Evolutionary conservation across 1,140 invertebrate genomes (phyloP).

Genomic region (Calephelis nemesis): DNA sequence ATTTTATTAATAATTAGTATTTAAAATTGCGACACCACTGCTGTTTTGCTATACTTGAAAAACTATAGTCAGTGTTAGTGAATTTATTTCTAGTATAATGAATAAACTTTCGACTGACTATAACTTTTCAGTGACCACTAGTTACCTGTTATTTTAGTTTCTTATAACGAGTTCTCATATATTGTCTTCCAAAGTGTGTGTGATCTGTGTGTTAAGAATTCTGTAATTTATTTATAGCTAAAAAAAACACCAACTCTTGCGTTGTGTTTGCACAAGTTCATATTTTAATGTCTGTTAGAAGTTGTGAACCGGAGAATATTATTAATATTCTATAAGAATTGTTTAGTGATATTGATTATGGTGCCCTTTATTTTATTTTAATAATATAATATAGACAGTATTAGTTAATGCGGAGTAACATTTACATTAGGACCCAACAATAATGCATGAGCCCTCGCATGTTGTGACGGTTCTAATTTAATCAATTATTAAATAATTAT

Average conservation of each 20-base stretch:
- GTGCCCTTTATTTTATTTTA: slow-evolving; percentile 14
- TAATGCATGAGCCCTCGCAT: slow-evolving; percentile 63
- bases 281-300: slow-evolving; percentile 15
- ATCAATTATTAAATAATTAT: slow-evolving; percentile 23
- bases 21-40: slow-evolving; percentile 33
- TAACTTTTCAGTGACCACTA: slow-evolving; percentile 47
- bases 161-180: slow-evolving; percentile 44
- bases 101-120: slow-evolving; percentile 30
- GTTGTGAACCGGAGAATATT: slow-evolving; percentile 8
- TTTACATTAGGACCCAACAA: slow-evolving; percentile 47
- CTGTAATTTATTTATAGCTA: slow-evolving; percentile 28
- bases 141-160: slow-evolving; percentile 34
- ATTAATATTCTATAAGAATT: slow-evolving; percentile 11
- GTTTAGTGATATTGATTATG: slow-evolving; percentile 13
- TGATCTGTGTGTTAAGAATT: slow-evolving; percentile 48
- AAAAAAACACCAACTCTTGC: slow-evolving; percentile 20
- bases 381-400: slow-evolving; percentile 16
- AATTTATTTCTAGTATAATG: slow-evolving; percentile 28
- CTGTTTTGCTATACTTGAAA: slow-evolving; percentile 23
- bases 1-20: slow-evolving; percentile 40
- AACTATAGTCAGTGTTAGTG: slow-evolving; percentile 25
- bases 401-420: slow-evolving; percentile 51
- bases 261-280: slow-evolving; percentile 19
- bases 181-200: slow-evolving; percentile 75
- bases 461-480: slow-evolving; percentile 50